A percentile compares a stretch with the other conserved stretches of the same genome.
These are phyloP conservation scores for Ectobius pallidus DNA, from an alignment of 2,888 invertebrate genomes.

Conservation along the genomic window DNA sequence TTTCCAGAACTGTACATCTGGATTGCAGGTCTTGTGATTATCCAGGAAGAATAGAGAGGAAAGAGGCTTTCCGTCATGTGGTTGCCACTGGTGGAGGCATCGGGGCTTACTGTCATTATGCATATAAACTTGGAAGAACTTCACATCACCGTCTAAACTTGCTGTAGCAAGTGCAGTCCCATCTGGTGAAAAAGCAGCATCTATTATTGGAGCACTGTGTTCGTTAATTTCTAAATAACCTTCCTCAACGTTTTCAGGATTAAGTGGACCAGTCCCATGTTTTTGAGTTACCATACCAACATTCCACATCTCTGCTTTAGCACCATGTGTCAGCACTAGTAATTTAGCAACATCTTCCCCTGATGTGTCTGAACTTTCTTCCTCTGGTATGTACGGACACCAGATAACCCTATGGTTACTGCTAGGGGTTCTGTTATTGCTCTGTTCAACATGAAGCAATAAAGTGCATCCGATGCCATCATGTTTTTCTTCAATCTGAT, in stretches of 20 bases:
- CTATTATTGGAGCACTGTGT: conserved; percentile 71
- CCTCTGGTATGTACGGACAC: conserved; percentile 89
- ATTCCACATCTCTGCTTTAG: conserved; percentile 62
- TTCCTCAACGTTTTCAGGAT: conserved; percentile 54
- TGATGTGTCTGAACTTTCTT: conserved; percentile 58
- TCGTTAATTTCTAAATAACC: conserved; percentile 65
- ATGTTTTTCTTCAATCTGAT: conserved; percentile 70
- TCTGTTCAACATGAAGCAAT: conserved; percentile 65
- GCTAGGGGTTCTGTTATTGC: conserved; percentile 52
- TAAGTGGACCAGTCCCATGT: conserved; percentile 55
- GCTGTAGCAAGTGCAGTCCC: conserved; percentile 93
- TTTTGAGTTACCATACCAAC: conserved; percentile 56
- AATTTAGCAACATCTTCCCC: conserved; percentile 74
- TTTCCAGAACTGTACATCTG: conserved; percentile 84
- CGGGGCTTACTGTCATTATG: conserved; percentile 72
- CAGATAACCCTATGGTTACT: conserved; percentile 77
- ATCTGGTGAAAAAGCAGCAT: conserved; percentile 92
- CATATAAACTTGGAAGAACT: conserved; percentile 89
- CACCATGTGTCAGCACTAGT: conserved; percentile 80
- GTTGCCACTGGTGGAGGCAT: conserved; percentile 92
- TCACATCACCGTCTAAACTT: conserved; percentile 84
- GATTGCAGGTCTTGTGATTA: conserved; percentile 77
- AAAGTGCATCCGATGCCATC: conserved; percentile 57
- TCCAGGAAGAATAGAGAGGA: conserved; percentile 93
- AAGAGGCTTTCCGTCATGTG: conserved; percentile 86